Evolutionary conservation across 2,888 invertebrate genomes (phyloP).

Genomic region (Cephus runcator): DNA sequence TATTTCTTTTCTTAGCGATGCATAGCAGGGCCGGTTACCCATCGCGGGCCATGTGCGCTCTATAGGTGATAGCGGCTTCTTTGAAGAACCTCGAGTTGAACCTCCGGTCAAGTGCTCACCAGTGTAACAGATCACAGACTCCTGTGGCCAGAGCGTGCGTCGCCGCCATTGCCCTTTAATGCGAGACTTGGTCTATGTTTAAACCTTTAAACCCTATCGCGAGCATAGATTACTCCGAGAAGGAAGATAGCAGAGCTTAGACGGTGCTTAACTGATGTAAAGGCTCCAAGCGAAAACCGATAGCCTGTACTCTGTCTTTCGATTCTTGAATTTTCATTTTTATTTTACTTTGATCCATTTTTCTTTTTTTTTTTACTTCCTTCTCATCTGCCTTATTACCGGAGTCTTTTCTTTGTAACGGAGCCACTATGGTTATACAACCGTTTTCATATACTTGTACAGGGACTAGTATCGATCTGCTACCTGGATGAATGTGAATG

Average conservation of each 20-base stretch:
- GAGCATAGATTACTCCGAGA: background rate
- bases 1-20: background rate
- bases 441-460: background rate
- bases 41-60: slow-evolving; percentile 58
- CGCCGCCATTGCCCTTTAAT: background rate
- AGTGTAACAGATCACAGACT: slow-evolving; percentile 21
- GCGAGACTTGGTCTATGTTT: background rate
- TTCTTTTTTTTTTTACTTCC: background rate
- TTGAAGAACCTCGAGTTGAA: slow-evolving; percentile 45
- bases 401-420: background rate
- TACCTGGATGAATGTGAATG: background rate
- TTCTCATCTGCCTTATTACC: background rate
- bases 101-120: slow-evolving; percentile 47
- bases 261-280: background rate
- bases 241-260: background rate
- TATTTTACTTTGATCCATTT: background rate
- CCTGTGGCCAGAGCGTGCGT: slow-evolving; percentile 17
- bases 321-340: background rate
- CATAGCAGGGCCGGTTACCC: background rate
- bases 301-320: background rate
- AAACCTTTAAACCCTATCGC: background rate
- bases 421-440: background rate
- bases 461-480: background rate
- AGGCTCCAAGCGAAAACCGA: background rate
- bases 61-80: slow-evolving; percentile 60